phyloP scores from a whole-genome alignment of 1,140 invertebrate genomes.

The Zaprionus tsacasi region DNA sequence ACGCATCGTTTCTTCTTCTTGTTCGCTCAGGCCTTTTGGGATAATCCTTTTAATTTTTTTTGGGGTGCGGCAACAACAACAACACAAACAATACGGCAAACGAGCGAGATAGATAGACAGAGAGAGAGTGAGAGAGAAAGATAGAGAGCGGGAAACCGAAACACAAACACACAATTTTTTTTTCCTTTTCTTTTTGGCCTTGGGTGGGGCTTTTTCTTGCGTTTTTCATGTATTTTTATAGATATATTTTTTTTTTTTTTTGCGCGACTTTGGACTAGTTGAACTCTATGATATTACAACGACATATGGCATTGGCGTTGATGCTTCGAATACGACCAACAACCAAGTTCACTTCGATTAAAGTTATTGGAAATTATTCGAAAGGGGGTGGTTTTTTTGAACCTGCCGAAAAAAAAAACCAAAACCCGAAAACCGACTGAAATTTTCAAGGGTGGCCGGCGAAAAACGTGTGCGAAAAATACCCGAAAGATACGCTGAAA shows the following conservation, averaged over 20 bases:
- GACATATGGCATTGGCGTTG: neutral
- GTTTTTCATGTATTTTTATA: slow-evolving; percentile 32
- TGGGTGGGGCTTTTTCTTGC: slow-evolving; percentile 63
- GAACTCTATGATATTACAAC: neutral
- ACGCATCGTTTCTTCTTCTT: slow-evolving; percentile 13
- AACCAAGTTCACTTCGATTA: slow-evolving; percentile 18
- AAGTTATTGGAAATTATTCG: slow-evolving; percentile 42
- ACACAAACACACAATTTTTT: slow-evolving; percentile 67
- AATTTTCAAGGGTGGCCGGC: slow-evolving; percentile 52
- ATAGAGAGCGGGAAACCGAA: slow-evolving; percentile 23
- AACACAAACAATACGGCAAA: slow-evolving; percentile 22
- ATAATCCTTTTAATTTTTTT: slow-evolving; percentile 70
- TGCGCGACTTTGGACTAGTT: neutral
- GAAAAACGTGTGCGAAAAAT: slow-evolving; percentile 9
- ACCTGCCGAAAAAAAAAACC: slow-evolving; percentile 31
- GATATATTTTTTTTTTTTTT: neutral
- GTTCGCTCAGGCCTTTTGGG: slow-evolving; percentile 35
- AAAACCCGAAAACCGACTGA: slow-evolving; percentile 17
- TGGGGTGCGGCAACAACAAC: slow-evolving; percentile 66
- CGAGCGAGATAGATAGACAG: slow-evolving; percentile 2
- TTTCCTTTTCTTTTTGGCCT: slow-evolving; percentile 18
- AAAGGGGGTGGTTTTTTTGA: slow-evolving; percentile 43
- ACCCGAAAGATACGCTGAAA: neutral
- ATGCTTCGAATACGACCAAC: slow-evolving; percentile 21
- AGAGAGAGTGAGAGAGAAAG: neutral